Evolutionary conservation across 2,888 invertebrate species (phyloP).

Genomic region (Melinaea marsaeus): DNA sequence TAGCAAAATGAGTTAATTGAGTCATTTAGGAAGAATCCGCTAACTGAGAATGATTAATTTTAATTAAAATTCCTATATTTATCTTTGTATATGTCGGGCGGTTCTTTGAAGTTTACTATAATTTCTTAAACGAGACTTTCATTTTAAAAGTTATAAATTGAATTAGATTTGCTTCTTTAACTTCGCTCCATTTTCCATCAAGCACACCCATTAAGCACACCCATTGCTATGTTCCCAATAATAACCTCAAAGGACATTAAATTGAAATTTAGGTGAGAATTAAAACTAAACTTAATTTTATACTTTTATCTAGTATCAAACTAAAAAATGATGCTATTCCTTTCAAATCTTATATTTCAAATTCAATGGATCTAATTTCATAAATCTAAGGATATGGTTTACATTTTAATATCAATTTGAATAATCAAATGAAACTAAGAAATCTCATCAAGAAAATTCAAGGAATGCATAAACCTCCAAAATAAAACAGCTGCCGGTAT

Average conservation of each 20-base stretch:
- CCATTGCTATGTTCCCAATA: constrained; percentile 74
- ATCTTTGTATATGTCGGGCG: constrained; percentile 49
- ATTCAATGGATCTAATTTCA: neutral
- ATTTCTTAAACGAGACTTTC: constrained; percentile 57
- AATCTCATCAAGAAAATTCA: too few species aligned
- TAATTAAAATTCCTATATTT: constrained; percentile 66
- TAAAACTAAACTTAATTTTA: constrained; percentile 26
- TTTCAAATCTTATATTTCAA: neutral
- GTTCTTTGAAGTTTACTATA: too few species aligned
- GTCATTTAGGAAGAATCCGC: neutral
- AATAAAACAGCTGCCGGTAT: too few species aligned
- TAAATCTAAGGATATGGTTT: neutral
- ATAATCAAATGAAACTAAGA: too few species aligned
- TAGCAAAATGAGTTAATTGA: too few species aligned
- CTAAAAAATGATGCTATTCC: neutral
- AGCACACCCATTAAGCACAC: too few species aligned
- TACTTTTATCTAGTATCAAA: constrained; percentile 24
- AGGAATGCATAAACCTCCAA: too few species aligned
- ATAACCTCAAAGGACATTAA: constrained; percentile 75
- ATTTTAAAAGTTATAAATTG: constrained; percentile 75
- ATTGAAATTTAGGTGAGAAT: constrained; percentile 56
- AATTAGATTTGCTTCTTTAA: constrained; percentile 77
- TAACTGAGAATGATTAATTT: constrained; percentile 67
- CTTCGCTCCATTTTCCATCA: constrained; percentile 75
- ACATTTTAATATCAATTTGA: too few species aligned